Conservation (phyloP, 2,888 invertebrate species). For the Aethes cnicana region DNA sequence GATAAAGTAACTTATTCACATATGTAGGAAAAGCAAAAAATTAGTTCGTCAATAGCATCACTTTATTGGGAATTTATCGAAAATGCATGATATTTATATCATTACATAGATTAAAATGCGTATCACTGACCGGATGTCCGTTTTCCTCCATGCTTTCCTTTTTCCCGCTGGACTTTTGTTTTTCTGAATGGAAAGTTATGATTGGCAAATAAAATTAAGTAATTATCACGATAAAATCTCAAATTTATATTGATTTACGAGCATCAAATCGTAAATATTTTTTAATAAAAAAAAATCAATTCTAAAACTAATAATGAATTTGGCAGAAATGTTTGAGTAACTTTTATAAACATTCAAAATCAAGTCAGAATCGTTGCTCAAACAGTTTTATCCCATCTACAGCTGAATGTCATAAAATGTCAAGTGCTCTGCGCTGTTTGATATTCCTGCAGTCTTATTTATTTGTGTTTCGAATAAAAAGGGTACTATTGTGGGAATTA, state of each 20-base stretch:
- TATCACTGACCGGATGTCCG: conserved; percentile 22
- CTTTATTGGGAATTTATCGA: no score
- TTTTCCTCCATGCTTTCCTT: conserved; percentile 20
- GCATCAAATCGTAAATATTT: no score
- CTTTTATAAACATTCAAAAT: background rate
- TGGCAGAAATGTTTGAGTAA: conserved; percentile 1
- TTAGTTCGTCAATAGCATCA: no score
- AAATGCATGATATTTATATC: no score
- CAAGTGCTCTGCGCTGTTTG: conserved; percentile 25
- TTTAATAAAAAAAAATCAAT: no score
- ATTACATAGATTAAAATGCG: background rate
- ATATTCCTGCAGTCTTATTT: conserved; percentile 21
- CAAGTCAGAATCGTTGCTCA: background rate
- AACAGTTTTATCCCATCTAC: background rate
- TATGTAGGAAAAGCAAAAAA: no score
- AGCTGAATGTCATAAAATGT: conserved; percentile 14
- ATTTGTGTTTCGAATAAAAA: conserved; percentile 11
- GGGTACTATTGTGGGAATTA: conserved; percentile 1
- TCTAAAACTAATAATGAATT: no score
- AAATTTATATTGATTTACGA: no score
- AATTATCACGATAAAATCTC: no score
- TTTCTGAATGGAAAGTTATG: no score
- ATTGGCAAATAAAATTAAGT: no score
- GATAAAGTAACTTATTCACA: no score
- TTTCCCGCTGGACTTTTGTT: conserved; percentile 19